A percentile compares a stretch with the other conserved stretches of the same genome.
Conservation (phyloP, 1,140 invertebrate genomes). For the Leptopilina boulardi region DNA sequence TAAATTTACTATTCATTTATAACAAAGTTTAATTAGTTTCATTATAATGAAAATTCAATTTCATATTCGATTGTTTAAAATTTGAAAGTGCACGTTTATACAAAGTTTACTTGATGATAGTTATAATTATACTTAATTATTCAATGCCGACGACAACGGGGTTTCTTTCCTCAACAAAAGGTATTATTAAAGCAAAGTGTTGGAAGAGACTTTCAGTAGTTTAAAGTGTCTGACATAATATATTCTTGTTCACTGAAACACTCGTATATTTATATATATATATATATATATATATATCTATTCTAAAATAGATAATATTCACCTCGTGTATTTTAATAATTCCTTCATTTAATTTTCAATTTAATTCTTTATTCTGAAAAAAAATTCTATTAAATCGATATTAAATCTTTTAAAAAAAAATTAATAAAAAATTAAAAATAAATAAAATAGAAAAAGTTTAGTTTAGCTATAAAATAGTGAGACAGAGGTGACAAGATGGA, state of each 20-base stretch:
- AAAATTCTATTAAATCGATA: too few species aligned
- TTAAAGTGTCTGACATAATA: background rate
- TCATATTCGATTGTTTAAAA: background rate
- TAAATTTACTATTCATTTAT: background rate
- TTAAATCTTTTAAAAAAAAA: too few species aligned
- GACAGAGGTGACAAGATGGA: background rate
- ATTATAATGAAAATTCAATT: background rate
- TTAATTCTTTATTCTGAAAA: too few species aligned
- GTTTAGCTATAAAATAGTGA: background rate
- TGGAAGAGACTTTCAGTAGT: slow-evolving; percentile 1
- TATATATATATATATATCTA: too few species aligned
- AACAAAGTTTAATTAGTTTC: background rate
- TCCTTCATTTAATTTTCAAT: too few species aligned
- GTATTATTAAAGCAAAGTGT: background rate
- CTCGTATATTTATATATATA: background rate
- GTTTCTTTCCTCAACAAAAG: background rate
- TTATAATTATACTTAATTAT: slow-evolving; percentile 5
- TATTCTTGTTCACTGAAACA: background rate
- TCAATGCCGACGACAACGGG: background rate
- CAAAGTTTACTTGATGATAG: background rate
- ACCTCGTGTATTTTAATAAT: too few species aligned
- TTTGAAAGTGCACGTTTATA: background rate
- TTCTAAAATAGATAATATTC: too few species aligned
- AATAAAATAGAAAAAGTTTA: background rate
- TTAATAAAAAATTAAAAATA: too few species aligned